Evolutionary conservation across 2,113 vertebrate genomes (phyloP).

Genomic region (Nothocercus nigrocapillus): DNA sequence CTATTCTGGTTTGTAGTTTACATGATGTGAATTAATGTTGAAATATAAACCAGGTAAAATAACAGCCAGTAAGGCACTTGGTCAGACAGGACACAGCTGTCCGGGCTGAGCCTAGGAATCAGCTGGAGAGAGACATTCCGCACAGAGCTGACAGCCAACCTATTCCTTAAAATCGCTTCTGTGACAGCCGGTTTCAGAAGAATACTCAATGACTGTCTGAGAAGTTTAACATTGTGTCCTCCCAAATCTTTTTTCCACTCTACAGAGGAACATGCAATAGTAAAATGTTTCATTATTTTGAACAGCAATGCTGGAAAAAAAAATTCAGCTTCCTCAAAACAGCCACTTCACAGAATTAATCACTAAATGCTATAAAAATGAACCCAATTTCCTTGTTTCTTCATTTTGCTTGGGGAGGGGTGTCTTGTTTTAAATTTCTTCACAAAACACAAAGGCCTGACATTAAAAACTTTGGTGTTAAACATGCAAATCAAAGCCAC

Average conservation of each 20-base stretch:
- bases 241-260: neutral
- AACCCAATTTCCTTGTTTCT: conserved; percentile 1
- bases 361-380: conserved; percentile 61
- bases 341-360: conserved; percentile 33
- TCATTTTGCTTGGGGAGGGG: neutral
- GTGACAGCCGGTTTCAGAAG: neutral
- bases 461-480: conserved; percentile 80
- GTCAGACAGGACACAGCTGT: conserved; percentile 52
- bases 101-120: conserved; percentile 45
- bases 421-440: neutral
- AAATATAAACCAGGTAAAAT: conserved; percentile 48
- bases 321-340: conserved; percentile 24
- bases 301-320: conserved; percentile 32
- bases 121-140: conserved; percentile 28
- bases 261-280: conserved; percentile 11
- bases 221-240: neutral
- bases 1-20: neutral
- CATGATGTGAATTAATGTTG: conserved; percentile 45
- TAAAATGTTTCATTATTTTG: neutral
- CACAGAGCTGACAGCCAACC: neutral
- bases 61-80: conserved; percentile 83
- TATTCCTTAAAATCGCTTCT: neutral
- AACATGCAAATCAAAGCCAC: conserved; percentile 66
- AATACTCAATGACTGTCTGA: neutral
- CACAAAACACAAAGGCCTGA: conserved; percentile 73